A percentile compares a stretch with the other conserved stretches of the same genome.
Conservation (phyloP, 2,888 invertebrate species). For the Epiblema foenella region DNA sequence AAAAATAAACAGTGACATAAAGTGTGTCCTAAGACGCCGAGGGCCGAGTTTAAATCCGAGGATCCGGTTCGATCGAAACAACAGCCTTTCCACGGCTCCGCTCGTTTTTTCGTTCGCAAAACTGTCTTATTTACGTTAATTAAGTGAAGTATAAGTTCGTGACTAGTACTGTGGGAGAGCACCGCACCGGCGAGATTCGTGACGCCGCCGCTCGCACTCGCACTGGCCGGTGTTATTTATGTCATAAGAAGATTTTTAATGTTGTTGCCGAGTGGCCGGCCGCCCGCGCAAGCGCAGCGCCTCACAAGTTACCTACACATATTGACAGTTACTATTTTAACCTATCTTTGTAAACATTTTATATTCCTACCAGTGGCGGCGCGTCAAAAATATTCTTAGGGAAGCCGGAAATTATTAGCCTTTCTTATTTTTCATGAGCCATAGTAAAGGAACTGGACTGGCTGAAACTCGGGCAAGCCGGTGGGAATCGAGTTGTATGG, state of each 20-base stretch:
- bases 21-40: slow-evolving; percentile 67
- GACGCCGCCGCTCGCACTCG: slow-evolving; percentile 57
- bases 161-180: slow-evolving; percentile 78
- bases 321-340: slow-evolving; percentile 1
- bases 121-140: slow-evolving; percentile 84
- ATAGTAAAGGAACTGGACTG: no score
- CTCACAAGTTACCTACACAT: slow-evolving; percentile 4
- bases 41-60: slow-evolving; percentile 58
- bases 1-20: slow-evolving; percentile 75
- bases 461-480: no score
- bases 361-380: no score
- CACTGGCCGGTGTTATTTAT: slow-evolving; percentile 52
- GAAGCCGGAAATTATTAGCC: no score
- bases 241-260: slow-evolving; percentile 53
- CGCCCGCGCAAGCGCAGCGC: slow-evolving; percentile 14
- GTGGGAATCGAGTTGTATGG: no score
- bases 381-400: no score
- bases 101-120: slow-evolving; percentile 76
- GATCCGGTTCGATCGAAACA: slow-evolving; percentile 73
- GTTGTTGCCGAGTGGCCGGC: slow-evolving; percentile 17
- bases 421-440: no score
- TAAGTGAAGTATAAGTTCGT: slow-evolving; percentile 85
- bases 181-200: slow-evolving; percentile 63
- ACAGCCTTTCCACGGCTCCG: slow-evolving; percentile 66
- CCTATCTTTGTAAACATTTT: background rate